phyloP scores from a whole-genome alignment of 2,888 invertebrate species.

The Frankliniella intonsa region DNA sequence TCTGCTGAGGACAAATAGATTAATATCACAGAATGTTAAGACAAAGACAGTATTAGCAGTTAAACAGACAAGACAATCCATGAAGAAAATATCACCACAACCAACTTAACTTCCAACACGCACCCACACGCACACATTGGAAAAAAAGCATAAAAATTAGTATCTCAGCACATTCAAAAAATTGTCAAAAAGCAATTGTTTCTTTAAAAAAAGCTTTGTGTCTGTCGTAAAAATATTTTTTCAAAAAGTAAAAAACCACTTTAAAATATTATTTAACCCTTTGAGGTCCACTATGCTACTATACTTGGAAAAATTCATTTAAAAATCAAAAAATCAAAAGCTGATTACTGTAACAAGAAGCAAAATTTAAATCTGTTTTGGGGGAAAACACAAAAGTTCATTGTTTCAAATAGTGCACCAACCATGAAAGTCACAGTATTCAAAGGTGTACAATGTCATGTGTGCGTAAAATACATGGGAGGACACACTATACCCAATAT shows the following conservation, averaged over 20 bases:
- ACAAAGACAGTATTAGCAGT: neutral
- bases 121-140: slow-evolving; percentile 22
- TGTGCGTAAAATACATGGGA: neutral
- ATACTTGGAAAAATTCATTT: neutral
- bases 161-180: slow-evolving; percentile 30
- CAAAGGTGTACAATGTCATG: neutral
- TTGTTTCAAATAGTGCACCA: neutral
- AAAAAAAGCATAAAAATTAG: slow-evolving; percentile 32
- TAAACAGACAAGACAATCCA: slow-evolving; percentile 1
- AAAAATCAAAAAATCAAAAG: slow-evolving; percentile 28
- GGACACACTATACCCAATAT: neutral
- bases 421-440: slow-evolving; percentile 4
- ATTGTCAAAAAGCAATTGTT: neutral
- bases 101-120: slow-evolving; percentile 13
- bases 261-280: slow-evolving; percentile 13
- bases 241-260: neutral
- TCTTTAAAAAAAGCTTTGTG: slow-evolving; percentile 3
- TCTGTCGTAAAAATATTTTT: slow-evolving; percentile 19
- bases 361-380: neutral
- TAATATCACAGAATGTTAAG: slow-evolving; percentile 38
- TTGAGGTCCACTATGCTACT: neutral
- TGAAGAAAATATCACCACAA: slow-evolving; percentile 29
- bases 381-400: neutral
- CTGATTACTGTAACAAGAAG: slow-evolving; percentile 25
- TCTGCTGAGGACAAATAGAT: slow-evolving; percentile 36